phyloP scores from a whole-genome alignment of 2,888 invertebrate species.

The Syrphus vitripennis region DNA sequence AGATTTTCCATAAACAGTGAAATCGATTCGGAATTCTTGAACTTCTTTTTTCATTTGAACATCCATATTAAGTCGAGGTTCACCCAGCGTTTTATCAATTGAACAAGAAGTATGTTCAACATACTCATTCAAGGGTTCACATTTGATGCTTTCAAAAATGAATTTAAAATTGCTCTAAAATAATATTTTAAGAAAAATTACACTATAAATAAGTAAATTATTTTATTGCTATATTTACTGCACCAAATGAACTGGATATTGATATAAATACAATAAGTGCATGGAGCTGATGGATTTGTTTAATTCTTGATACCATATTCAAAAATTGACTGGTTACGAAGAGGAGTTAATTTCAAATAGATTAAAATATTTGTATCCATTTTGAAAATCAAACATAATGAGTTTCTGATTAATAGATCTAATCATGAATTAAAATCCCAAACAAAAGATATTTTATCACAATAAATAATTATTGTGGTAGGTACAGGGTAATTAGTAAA shows the following conservation, averaged over 20 bases:
- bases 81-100: not conserved
- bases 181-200: not conserved
- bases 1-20: not conserved
- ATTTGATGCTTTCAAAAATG: not conserved
- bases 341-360: not conserved
- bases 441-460: not conserved
- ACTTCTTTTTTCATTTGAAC: constrained; percentile 24
- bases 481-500: not conserved
- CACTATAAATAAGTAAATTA: not conserved
- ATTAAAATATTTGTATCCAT: not conserved
- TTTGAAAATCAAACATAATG: not conserved
- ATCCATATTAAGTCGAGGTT: not conserved
- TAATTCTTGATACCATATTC: not conserved
- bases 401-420: not conserved
- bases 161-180: not conserved
- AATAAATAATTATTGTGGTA: not conserved
- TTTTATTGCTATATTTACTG: not conserved
- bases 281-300: not conserved
- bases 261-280: not conserved
- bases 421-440: not conserved
- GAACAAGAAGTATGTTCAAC: not conserved
- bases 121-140: not conserved
- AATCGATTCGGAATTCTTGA: not conserved
- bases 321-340: not conserved
- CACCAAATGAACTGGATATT: not conserved